Evolutionary conservation across 1,140 invertebrate genomes (phyloP).

Genomic region (Heliconius melpomene): DNA sequence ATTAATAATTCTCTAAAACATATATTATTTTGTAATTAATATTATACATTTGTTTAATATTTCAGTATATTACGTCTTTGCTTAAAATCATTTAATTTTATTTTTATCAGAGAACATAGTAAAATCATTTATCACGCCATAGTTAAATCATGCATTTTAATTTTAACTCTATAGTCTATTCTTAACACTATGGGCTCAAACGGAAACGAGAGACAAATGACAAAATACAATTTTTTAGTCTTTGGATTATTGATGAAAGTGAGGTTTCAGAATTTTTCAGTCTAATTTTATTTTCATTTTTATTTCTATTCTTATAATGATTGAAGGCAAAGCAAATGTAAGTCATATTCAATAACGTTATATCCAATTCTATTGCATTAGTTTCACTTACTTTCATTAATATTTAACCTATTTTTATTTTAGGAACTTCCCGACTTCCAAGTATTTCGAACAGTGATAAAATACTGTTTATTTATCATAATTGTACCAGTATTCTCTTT

Average conservation of each 20-base stretch:
- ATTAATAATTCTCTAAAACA: too few relatives aligned
- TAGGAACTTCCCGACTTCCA: conserved; percentile 82
- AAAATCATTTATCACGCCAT: too few relatives aligned
- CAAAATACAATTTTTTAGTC: conserved; percentile 2
- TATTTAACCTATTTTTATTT: conserved; percentile 48
- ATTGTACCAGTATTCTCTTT: conserved; percentile 84
- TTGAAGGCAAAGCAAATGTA: conserved; percentile 79
- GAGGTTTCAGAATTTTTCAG: conserved; percentile 29
- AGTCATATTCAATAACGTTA: conserved; percentile 43
- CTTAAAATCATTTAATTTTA: not conserved
- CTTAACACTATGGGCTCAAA: not conserved
- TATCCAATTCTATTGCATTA: not conserved
- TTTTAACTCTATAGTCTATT: conserved; percentile 6
- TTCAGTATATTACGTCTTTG: too few relatives aligned
- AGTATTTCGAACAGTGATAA: conserved; percentile 84
- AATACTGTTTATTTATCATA: conserved; percentile 84
- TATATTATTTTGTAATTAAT: too few relatives aligned
- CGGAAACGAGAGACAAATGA: not conserved
- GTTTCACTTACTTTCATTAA: not conserved
- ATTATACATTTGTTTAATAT: too few relatives aligned
- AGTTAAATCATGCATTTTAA: not conserved
- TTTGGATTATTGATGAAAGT: conserved; percentile 41
- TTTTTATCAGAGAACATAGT: not conserved
- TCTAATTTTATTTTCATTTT: conserved; percentile 59
- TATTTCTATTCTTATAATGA: conserved; percentile 72